These are phyloP conservation scores for Neodiprion lecontei DNA, from an alignment of 1,140 invertebrate genomes.

Conservation along the genomic window DNA sequence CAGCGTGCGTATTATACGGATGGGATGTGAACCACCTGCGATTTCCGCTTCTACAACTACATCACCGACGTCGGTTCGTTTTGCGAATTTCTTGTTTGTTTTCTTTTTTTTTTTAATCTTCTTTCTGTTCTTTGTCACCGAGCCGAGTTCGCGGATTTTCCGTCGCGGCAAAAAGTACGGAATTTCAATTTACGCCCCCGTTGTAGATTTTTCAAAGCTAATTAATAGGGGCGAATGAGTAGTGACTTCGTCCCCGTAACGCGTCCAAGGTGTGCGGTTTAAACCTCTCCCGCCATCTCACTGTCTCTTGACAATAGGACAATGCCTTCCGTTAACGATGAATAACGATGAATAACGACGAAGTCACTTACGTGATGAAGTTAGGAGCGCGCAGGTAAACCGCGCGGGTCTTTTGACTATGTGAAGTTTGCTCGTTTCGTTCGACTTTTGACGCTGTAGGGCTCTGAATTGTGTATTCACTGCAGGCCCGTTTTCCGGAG, in stretches of 20 bases:
- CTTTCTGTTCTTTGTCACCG: too few species aligned
- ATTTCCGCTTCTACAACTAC: neutral
- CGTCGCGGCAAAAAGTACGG: too few species aligned
- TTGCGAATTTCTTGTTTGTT: neutral
- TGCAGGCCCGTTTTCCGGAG: too few species aligned
- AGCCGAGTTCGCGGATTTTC: too few species aligned
- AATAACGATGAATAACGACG: neutral
- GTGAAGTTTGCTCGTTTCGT: neutral
- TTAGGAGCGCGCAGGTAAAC: too few species aligned
- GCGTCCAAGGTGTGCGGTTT: too few species aligned
- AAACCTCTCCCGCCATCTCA: too few species aligned
- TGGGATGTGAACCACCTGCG: too few species aligned
- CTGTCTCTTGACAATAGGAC: neutral
- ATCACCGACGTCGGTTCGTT: neutral
- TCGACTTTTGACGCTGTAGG: too few species aligned
- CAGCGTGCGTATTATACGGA: too few species aligned
- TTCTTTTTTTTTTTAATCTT: too few species aligned
- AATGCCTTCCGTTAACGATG: neutral
- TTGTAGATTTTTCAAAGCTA: neutral
- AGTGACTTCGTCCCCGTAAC: neutral
- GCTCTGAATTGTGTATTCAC: too few species aligned
- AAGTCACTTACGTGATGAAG: neutral
- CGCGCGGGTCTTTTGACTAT: neutral
- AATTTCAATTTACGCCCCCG: neutral
- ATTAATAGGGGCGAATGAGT: neutral